phyloP scores from a whole-genome alignment of 2,888 invertebrate genomes.

The Allygus modestus region DNA sequence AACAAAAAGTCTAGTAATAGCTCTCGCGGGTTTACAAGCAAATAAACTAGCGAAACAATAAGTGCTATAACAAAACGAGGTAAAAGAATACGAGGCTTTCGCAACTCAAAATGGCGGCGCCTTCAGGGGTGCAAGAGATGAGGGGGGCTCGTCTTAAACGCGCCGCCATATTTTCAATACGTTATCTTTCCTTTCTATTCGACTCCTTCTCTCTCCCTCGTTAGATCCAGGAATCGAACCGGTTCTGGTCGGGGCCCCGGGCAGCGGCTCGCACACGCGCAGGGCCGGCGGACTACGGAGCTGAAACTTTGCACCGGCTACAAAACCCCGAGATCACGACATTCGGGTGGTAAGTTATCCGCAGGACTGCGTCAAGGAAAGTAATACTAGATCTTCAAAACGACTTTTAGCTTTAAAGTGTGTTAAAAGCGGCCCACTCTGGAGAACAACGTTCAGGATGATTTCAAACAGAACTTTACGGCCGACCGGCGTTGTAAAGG shows the following conservation, averaged over 20 bases:
- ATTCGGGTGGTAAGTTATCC: too few species aligned
- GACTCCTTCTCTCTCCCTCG: conserved; percentile 59
- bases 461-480: conserved; percentile 8
- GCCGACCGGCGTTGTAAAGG: conserved; percentile 30
- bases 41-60: conserved; percentile 43
- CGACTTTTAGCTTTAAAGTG: too few species aligned
- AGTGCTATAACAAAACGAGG: conserved; percentile 32
- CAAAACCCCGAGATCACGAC: neutral
- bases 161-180: conserved; percentile 63
- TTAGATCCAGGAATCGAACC: conserved; percentile 60
- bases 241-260: conserved; percentile 52
- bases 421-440: neutral
- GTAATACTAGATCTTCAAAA: too few species aligned
- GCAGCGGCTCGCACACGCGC: conserved; percentile 43
- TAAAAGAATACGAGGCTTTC: conserved; percentile 49
- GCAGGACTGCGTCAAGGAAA: neutral
- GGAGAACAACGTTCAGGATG: neutral
- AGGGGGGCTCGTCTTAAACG: conserved; percentile 59
- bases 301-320: neutral
- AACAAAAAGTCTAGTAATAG: conserved; percentile 36
- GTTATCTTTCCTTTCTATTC: conserved; percentile 62
- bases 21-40: conserved; percentile 34
- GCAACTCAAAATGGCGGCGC: conserved; percentile 57
- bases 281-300: conserved; percentile 21
- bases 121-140: conserved; percentile 53